Base-by-base conservation (phyloP, 2,797 vertebrate species). In the Glossophaga mutica region DNA sequence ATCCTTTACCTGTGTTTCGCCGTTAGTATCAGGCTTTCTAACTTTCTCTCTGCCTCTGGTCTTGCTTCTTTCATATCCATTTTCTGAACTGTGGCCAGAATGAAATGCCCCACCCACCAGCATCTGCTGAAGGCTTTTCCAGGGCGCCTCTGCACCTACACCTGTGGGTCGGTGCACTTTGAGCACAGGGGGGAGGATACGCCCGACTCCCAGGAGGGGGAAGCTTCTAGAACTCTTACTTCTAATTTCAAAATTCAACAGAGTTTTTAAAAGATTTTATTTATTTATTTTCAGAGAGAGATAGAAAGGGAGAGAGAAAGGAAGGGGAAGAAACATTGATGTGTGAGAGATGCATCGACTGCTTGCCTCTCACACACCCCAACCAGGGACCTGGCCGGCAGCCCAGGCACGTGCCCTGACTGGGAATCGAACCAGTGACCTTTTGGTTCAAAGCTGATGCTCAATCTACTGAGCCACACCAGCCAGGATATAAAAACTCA, bases 231-330 rank as follows among this genome's bases (percentile, higher is more conserved):
- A 91, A 91, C 89, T 74, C 70, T 86, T 57, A 59, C 73, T 86
- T 94, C 83, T 50, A 48, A 94, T 94, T 86, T 50, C n/a, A 94
- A 85, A 94, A 59, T 83, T 93, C 57, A 55, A 55, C 9, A 2
- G 22, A 57, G 21, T 92, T 74, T 44, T 19, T 11, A 59, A 90
- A 50, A 52, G 6, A 52, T 52, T 52, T 48, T 48, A 15, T 48
- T 48, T 15, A 48, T 48, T 48, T 48, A 48, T 48, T 48, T 48
- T 48, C 15, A 48, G 46, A 48, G 46, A 48, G 46, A 48, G 46
- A 48, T 48, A 14, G 46, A 48, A 48, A 48, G 46, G 46, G 46
- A 48, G 46, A 48, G 46, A 48, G 46, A 48, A 48, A 48, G 46
- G 46, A 48, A 15, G 14, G 14, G 14, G 15, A 14, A 48, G 46